A percentile compares a stretch with the other conserved stretches of the same genome.
Conservation (phyloP, 2,888 invertebrate species). For the Sabatieria punctata region DNA sequence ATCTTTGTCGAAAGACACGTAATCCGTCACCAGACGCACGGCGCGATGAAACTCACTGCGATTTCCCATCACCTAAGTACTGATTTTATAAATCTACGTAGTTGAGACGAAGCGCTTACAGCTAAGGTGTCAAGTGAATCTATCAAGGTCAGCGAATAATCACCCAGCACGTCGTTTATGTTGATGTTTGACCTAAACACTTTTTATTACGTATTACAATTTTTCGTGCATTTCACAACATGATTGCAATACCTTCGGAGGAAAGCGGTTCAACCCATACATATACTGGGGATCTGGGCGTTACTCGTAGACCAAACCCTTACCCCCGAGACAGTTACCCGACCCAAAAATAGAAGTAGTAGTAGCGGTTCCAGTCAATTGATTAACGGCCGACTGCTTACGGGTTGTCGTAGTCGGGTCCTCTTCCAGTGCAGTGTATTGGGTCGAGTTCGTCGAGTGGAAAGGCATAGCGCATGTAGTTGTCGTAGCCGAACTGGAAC, state of each 20-base stretch:
- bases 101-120: slow-evolving; percentile 28
- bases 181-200: slow-evolving; percentile 46
- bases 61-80: slow-evolving; percentile 40
- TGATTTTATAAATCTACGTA: background rate
- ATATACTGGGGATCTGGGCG: too few relatives aligned
- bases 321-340: too few relatives aligned
- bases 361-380: background rate
- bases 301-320: too few relatives aligned
- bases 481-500: slow-evolving; percentile 46
- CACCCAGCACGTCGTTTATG: slow-evolving; percentile 48
- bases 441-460: slow-evolving; percentile 48
- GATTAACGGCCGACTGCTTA: slow-evolving; percentile 29
- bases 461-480: slow-evolving; percentile 46
- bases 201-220: too few relatives aligned
- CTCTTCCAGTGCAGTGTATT: slow-evolving; percentile 45
- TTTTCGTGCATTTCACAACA: too few relatives aligned
- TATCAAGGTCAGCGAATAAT: slow-evolving; percentile 45
- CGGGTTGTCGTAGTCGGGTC: slow-evolving; percentile 46
- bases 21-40: slow-evolving; percentile 41
- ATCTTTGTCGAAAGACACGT: slow-evolving; percentile 44
- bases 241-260: too few relatives aligned
- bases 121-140: slow-evolving; percentile 46
- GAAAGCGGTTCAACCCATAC: too few relatives aligned
- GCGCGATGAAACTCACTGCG: slow-evolving; percentile 43
- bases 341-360: slow-evolving; percentile 8